Evolutionary conservation across 2,888 invertebrate species (phyloP), one percentile per base, ranked within the genome.

Genomic region (Marronus borbonicus): DNA sequence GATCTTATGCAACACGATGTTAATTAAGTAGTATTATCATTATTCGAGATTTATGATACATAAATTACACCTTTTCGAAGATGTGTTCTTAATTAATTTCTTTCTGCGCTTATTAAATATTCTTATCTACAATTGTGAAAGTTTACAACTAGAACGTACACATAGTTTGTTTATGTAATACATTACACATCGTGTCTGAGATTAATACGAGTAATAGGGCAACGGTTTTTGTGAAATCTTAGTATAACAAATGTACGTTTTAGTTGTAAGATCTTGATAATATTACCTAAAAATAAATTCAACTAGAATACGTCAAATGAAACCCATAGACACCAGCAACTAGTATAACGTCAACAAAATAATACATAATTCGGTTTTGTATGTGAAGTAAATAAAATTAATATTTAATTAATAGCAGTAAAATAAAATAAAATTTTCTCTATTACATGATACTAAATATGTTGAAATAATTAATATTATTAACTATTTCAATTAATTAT

Each of bases 31-130:
- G 12, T 44, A 44, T 44, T 44, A 44, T 8, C 44, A 44, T 44
- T 44, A 24, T 68, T 49, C 20, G 24, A n/a, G 3, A 17, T 52
- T 70, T 60, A 72, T 72, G 72, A 72, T 72, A 72, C 72, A 72
- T 60, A 60, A 60, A 72, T 72, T 72, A 39, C 72, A 60, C 24
- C 72, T 72, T 44, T 69, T 31, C 44, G 12, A 44, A 44, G 44
- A 44, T 44, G 44, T 69, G 24, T 69, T 69, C 28, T 36, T 69
- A 44, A 44, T 44, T 44, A 44, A 44, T 52, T 52, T 50, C 5
- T 69, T n/a, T 55, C 14, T 14, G n/a, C 14, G 55, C 3, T n/a
- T n/a, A 52, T 55, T n/a, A 55, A 55, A 17, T 14, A 55, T 55
- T 4, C 20, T n/a, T 14, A 44, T 44, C 12, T 44, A 44, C 8